Base-by-base conservation (phyloP, 2,888 invertebrate species). In the Adela reaumurella region DNA sequence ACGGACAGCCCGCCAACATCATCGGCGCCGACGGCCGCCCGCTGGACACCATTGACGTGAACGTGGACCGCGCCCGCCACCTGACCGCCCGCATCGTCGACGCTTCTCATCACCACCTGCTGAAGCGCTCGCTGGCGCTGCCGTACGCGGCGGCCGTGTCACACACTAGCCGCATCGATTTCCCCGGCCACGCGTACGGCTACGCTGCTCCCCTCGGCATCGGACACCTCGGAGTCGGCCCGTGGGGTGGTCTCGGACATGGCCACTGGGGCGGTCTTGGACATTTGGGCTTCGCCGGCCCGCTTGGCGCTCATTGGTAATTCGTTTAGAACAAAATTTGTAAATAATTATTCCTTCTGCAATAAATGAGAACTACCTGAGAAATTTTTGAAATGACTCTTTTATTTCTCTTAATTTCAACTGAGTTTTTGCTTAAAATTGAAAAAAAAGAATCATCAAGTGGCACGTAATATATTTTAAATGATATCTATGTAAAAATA, bases 1-100 rank as follows among this genome's bases (percentile, higher is more conserved):
- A 74, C 35, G 69, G 72, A 19, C 74, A 76, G 56, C 78, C 79
- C 46, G 78, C 78, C 54, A 70, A 64, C 61, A 70, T 78, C 51
- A 53, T 74, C 54, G 74, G 73, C 46, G 65, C 71, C 45, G 76
- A 74, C 54, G 77, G 78, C 59, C 73, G 74, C 58, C 78, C 78
- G 2, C 60, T 79, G 43, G 78, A 79, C 53, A 79, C 78, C 47
- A 62, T 77, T 41, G 74, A 72, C 53, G 78, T 79, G 41, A 77
- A 77, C 59, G 59, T 74, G 56, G 77, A 77, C 59, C 73, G 74
- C 48, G 73, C 69, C 14, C 68, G 70, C 48, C 76, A 76, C 57
- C 58, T 61, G 52, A 76, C 73, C 48, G 76, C 74, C 4, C 65
- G 64, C 52, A 70, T 70, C 28, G 61, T 74, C 5, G 68, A 69